phyloP scores from a whole-genome alignment of 2,888 invertebrate genomes.

The Drosophila hamatofila region DNA sequence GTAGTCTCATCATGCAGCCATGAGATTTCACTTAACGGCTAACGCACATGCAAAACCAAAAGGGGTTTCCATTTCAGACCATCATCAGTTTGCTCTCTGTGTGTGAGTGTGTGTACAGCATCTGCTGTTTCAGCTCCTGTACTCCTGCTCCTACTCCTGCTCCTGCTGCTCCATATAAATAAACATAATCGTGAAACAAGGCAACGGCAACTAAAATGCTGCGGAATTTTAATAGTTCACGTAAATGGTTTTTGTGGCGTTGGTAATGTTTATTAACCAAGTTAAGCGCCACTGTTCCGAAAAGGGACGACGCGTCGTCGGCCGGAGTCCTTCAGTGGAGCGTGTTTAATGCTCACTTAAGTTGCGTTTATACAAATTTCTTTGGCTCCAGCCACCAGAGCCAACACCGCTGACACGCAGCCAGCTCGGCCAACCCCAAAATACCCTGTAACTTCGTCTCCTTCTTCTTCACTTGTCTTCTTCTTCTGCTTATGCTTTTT shows the following conservation, averaged over 20 bases:
- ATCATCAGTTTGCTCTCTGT: background rate
- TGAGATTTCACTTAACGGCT: conserved; percentile 67
- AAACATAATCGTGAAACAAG: conserved; percentile 74
- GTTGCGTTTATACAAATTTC: conserved; percentile 80
- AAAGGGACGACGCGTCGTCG: conserved; percentile 25
- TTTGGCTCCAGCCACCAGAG: conserved; percentile 37
- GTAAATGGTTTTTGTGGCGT: conserved; percentile 77
- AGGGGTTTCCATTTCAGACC: conserved; percentile 34
- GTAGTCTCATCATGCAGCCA: conserved; percentile 41
- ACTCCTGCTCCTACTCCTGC: background rate
- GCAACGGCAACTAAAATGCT: conserved; percentile 67
- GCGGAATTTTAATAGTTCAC: conserved; percentile 78
- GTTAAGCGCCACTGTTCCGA: conserved; percentile 58
- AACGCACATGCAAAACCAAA: conserved; percentile 45
- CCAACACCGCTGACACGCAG: conserved; percentile 3
- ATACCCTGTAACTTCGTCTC: conserved; percentile 50
- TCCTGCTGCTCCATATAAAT: conserved; percentile 60
- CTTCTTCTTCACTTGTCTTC: conserved; percentile 10
- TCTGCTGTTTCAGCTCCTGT: background rate
- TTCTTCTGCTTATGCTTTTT: background rate
- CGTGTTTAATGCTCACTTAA: conserved; percentile 78
- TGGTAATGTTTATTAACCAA: conserved; percentile 79
- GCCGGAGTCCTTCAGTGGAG: conserved; percentile 66
- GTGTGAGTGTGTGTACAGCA: conserved; percentile 1
- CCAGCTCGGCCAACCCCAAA: conserved; percentile 8